Base-by-base conservation (phyloP, 2,797 vertebrate species). In the Semaprochilodus insignis region DNA sequence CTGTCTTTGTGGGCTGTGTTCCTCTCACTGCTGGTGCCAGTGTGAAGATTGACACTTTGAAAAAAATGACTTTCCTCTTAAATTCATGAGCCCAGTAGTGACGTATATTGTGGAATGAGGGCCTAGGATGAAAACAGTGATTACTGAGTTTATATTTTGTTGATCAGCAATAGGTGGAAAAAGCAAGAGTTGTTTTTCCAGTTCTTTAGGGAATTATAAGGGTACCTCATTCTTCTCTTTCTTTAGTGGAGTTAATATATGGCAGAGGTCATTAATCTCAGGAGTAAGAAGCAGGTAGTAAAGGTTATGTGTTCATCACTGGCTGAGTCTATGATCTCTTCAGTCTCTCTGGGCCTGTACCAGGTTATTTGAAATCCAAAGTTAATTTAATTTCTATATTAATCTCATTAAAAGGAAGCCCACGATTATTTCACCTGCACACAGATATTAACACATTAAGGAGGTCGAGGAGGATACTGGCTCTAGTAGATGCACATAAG, bases 381-480 rank as follows among this genome's bases (percentile, higher is more conserved):
- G 71, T 80, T 84, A 67, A 83, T 83, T 87, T 84, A 77, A 84
- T 84, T 79, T 87, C 86, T 85, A 72, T 87, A 80, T 71, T 86
- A 86, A 86, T 88, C 85, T 81, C 66, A 19, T 14, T 78, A 63
- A 85, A 78, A 79, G 31, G 65, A 78, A 78, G 70, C 62, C 71
- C 70, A 63, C 52, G n/a, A 67, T 85, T 31, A 55, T 78, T 82
- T 83, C 72, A 78, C 54, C 85, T 74, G 55, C 65, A 17, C 66
- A 44, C 78, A 65, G 67, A 83, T 85, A 81, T 84, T 83, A 77
- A 16, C 59, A 51, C 70, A 74, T 54, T 31, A 11, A 71, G 75
- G 62, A 67, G 66, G 81, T 81, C 66, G 40, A 34, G 44, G 13
- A 78, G 84, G 85, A 82, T 51, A 57, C 11, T 27, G 21, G 34